Percentiles rank a stretch among this genome's conserved stretches.
These are phyloP conservation scores for Mus spretus DNA, from an alignment of 2,797 vertebrate species.

Conservation along the genomic window DNA sequence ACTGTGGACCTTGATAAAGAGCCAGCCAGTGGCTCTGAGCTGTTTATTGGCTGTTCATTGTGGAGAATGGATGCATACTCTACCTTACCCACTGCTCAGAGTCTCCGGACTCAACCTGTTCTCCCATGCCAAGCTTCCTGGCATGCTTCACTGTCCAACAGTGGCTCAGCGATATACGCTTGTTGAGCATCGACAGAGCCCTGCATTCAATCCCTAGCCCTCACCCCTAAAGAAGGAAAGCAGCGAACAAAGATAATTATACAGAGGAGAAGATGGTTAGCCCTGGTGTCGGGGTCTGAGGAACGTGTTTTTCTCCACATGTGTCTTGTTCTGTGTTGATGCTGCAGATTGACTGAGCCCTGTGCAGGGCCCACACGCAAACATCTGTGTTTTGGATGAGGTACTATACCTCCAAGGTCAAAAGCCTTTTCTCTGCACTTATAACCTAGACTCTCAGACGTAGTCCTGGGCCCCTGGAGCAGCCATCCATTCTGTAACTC, in stretches of 20 bases:
- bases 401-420: too few relatives aligned
- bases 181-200: neutral
- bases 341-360: neutral
- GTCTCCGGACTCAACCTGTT: neutral
- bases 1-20: neutral
- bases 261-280: neutral
- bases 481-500: neutral
- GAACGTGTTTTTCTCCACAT: neutral
- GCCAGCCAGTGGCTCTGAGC: neutral
- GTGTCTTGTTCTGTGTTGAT: neutral
- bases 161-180: neutral
- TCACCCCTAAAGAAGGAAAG: neutral
- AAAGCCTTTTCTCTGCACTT: neutral
- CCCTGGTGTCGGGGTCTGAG: neutral
- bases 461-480: neutral
- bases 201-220: neutral
- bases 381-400: neutral
- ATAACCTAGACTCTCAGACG: fast-evolving
- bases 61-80: neutral
- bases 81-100: neutral
- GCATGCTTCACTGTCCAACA: neutral
- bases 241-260: neutral
- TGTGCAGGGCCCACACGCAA: neutral
- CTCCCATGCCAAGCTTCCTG: neutral
- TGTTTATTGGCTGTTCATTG: neutral